phyloP scores from a whole-genome alignment of 2,113 vertebrate genomes.

The Sinocyclocheilus grahami region DNA sequence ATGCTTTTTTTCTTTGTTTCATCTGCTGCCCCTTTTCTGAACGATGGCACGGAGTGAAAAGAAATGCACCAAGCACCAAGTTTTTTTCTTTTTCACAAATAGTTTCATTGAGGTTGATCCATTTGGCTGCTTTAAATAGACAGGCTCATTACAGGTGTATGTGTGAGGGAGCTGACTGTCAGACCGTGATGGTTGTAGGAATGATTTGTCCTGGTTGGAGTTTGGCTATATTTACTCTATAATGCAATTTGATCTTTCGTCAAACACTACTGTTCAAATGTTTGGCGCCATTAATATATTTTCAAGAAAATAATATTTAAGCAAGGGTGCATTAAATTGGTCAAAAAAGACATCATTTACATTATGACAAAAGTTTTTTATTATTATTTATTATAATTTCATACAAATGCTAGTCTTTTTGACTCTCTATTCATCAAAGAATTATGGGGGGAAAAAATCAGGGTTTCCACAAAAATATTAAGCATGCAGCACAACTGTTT shows the following conservation, averaged over 20 bases:
- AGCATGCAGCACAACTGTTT: no score
- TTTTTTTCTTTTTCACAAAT: constrained; percentile 27
- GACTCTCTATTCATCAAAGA: no score
- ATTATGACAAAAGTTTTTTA: no score
- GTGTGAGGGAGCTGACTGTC: neutral
- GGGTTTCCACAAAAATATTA: no score
- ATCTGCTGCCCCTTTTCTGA: constrained; percentile 60
- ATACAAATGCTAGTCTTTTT: no score
- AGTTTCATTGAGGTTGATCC: neutral
- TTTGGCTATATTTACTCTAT: neutral
- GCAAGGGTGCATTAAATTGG: no score
- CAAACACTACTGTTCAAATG: neutral
- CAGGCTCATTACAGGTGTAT: constrained; percentile 10
- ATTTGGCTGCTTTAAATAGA: constrained; percentile 3
- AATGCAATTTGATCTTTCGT: neutral
- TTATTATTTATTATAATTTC: no score
- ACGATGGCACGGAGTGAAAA: constrained; percentile 31
- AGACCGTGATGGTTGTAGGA: neutral
- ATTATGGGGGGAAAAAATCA: no score
- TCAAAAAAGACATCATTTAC: no score
- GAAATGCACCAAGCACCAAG: neutral
- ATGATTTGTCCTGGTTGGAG: neutral
- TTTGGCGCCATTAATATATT: neutral
- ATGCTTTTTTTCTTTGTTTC: constrained; percentile 53
- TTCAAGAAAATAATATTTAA: no score